Evolutionary conservation across 1,140 invertebrate species (phyloP).

Genomic region (Leptopilina clavipes): DNA sequence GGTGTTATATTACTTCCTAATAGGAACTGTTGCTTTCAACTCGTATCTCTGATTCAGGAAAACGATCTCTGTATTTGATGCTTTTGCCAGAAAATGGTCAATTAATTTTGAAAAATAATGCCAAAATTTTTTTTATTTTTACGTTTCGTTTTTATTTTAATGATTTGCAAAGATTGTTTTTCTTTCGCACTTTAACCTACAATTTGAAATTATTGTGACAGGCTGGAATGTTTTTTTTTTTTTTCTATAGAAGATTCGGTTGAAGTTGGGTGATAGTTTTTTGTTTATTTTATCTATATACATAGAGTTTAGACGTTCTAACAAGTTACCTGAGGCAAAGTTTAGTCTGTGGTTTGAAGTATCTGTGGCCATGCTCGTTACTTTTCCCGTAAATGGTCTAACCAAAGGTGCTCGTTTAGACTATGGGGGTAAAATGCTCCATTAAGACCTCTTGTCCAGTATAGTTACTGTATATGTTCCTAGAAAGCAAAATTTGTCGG

Average conservation of each 20-base stretch:
- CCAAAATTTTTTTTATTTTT: background rate
- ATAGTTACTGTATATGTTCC: slow-evolving; percentile 52
- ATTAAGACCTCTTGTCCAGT: slow-evolving; percentile 54
- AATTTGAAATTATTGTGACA: too few species aligned
- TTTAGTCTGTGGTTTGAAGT: slow-evolving; percentile 30
- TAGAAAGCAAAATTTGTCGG: slow-evolving; percentile 49
- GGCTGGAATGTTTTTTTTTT: too few species aligned
- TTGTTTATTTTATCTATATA: background rate
- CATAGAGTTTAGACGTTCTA: background rate
- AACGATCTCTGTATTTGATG: background rate
- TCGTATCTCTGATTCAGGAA: slow-evolving; percentile 5
- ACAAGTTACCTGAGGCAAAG: slow-evolving; percentile 1
- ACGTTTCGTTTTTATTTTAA: background rate
- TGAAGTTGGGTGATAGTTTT: background rate
- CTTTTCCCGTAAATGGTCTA: slow-evolving; percentile 45
- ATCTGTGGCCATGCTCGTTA: slow-evolving; percentile 58
- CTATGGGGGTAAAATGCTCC: slow-evolving; percentile 56
- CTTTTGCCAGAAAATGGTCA: background rate
- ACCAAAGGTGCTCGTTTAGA: slow-evolving; percentile 50
- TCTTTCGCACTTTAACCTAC: too few species aligned
- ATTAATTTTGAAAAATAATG: background rate
- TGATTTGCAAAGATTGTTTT: background rate
- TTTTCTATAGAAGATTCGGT: background rate
- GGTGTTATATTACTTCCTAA: slow-evolving; percentile 34
- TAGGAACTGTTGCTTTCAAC: slow-evolving; percentile 23